These are phyloP conservation scores for Pseudomugil gertrudae DNA, from an alignment of 2,797 vertebrate species.

Conservation along the genomic window DNA sequence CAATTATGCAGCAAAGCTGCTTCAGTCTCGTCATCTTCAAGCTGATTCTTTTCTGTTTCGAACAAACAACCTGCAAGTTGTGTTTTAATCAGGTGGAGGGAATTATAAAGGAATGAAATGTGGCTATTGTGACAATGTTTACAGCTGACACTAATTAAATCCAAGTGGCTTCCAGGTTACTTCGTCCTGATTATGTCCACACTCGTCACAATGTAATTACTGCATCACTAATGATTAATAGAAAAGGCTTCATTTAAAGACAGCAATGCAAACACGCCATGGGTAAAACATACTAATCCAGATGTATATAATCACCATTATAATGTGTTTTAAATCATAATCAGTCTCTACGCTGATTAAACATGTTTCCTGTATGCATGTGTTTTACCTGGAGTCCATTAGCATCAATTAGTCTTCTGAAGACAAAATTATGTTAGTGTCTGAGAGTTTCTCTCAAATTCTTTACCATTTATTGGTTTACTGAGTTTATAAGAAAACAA, in stretches of 20 bases:
- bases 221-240: neutral
- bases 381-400: neutral
- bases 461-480: too few species aligned
- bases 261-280: neutral
- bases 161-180: neutral
- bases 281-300: neutral
- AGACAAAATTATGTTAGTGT: too few species aligned
- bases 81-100: conserved; percentile 34
- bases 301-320: neutral
- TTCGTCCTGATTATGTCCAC: neutral
- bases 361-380: neutral
- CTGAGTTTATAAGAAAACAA: neutral
- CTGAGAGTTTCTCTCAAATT: too few species aligned
- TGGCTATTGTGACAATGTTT: neutral
- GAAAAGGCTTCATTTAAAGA: neutral
- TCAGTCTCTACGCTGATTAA: neutral
- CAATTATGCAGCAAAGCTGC: conserved; percentile 69
- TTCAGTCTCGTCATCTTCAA: conserved; percentile 53
- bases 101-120: conserved; percentile 12
- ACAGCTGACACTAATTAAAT: neutral
- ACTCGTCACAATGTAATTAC: neutral
- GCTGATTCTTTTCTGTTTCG: conserved; percentile 47
- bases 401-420: too few species aligned
- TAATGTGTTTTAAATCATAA: neutral
- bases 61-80: conserved; percentile 42